phyloP scores from a whole-genome alignment of 2,888 invertebrate species.

The Selenia dentaria region DNA sequence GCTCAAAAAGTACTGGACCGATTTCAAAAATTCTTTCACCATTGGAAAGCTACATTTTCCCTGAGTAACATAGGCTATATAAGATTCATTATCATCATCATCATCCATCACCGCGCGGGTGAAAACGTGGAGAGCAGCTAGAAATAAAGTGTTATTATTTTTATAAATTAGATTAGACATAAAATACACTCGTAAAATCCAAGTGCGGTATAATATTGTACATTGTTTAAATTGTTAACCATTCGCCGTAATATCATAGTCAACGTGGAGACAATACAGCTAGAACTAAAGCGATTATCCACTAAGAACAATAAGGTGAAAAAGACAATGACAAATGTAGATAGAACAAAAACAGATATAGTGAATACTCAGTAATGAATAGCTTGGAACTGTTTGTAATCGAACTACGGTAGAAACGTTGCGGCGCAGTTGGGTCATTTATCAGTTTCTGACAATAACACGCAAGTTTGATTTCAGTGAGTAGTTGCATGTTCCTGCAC shows the following conservation, averaged over 20 bases:
- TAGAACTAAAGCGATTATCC: neutral
- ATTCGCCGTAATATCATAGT: too few species aligned
- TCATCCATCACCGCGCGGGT: too few species aligned
- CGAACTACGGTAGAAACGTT: conserved; percentile 28
- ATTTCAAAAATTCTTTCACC: too few species aligned
- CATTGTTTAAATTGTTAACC: neutral
- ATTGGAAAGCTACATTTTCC: too few species aligned
- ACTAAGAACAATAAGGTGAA: neutral
- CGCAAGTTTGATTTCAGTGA: conserved; percentile 7
- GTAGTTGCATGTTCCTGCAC: neutral
- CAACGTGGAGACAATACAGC: neutral
- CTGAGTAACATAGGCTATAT: too few species aligned
- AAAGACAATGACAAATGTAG: conserved; percentile 7
- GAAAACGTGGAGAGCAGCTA: too few species aligned
- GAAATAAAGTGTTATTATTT: too few species aligned
- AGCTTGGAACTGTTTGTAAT: conserved; percentile 15
- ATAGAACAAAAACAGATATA: conserved; percentile 5
- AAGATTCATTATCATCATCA: too few species aligned
- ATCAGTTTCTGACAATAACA: conserved; percentile 17
- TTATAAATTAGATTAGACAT: too few species aligned
- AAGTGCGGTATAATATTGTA: too few species aligned
- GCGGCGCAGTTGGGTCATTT: conserved; percentile 26
- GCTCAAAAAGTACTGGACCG: too few species aligned
- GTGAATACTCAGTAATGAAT: conserved; percentile 3
- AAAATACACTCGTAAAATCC: too few species aligned